phyloP scores from a whole-genome alignment of 92 coral and sea anemone genomes.

The Bergia sp. region DNA sequence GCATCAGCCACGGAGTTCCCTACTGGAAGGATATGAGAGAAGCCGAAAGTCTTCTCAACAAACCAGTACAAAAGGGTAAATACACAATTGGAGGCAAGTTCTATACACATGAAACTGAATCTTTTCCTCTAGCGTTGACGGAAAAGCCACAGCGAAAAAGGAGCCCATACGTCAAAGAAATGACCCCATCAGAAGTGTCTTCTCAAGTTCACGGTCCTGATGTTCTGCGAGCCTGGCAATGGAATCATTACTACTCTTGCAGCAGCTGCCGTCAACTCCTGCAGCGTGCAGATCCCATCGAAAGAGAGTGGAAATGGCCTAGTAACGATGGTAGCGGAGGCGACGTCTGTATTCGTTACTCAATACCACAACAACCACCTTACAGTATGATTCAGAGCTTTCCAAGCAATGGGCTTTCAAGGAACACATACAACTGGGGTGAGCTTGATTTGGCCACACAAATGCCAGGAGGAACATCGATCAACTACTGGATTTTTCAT shows the following conservation, averaged over 20 bases:
- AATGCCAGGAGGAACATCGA: conserved; percentile 4
- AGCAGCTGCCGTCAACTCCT: conserved; percentile 45
- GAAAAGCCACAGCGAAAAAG: not conserved
- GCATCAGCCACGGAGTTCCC: conserved; percentile 13
- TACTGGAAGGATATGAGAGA: conserved; percentile 50
- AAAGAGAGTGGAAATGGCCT: not conserved
- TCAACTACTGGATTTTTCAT: conserved; percentile 53
- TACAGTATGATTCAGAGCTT: not conserved
- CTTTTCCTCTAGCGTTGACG: conserved; percentile 16
- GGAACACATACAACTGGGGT: not conserved
- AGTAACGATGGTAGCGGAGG: not conserved
- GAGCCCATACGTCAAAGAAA: not conserved
- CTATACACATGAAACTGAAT: conserved; percentile 50
- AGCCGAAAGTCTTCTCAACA: conserved; percentile 39
- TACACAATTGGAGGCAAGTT: conserved; percentile 43
- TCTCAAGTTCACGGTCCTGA: not conserved
- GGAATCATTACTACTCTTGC: conserved; percentile 48
- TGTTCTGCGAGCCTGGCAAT: conserved; percentile 54
- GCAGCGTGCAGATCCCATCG: conserved; percentile 30
- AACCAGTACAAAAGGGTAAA: conserved; percentile 41
- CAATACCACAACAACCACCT: conserved; percentile 18
- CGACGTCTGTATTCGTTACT: not conserved
- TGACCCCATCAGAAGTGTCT: not conserved
- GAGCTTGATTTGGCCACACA: not conserved
- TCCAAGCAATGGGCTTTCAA: not conserved